Evolutionary conservation across 1,140 invertebrate genomes (phyloP).

Genomic region (Coenobita brevimanus): DNA sequence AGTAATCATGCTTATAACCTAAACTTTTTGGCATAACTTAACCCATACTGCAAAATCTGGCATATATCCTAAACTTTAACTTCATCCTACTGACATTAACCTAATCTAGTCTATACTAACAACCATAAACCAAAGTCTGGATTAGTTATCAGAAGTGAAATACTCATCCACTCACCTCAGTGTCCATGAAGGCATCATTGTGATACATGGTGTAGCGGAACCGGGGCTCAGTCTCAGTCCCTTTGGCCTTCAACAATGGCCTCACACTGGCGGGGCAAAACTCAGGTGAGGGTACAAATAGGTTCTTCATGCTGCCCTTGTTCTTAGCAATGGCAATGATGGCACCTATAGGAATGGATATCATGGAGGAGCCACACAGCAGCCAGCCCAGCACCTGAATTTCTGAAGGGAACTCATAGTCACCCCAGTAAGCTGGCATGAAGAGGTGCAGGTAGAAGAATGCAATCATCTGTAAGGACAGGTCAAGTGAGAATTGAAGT

Average conservation of each 20-base stretch:
- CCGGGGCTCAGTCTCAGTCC: background rate
- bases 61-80: too few species aligned
- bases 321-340: background rate
- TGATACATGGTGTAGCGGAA: background rate
- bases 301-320: background rate
- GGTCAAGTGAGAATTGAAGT: too few species aligned
- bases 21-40: too few species aligned
- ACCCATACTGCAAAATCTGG: too few species aligned
- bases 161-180: too few species aligned
- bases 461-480: slow-evolving; percentile 76
- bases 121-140: too few species aligned
- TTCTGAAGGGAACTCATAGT: slow-evolving; percentile 77
- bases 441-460: slow-evolving; percentile 76
- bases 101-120: too few species aligned
- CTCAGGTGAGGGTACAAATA: slow-evolving; percentile 24
- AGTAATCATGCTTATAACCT: too few species aligned
- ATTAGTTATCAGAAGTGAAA: too few species aligned
- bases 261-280: slow-evolving; percentile 45
- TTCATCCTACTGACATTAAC: too few species aligned
- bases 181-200: too few species aligned
- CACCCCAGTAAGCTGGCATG: slow-evolving; percentile 73
- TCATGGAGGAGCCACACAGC: slow-evolving; percentile 76
- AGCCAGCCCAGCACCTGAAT: slow-evolving; percentile 76
- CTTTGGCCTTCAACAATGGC: too few species aligned
- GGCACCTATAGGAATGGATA: slow-evolving; percentile 74